Base-by-base conservation (phyloP, 37 sponge, comb jelly and placozoan genomes). In the Halichondria panicea region DNA sequence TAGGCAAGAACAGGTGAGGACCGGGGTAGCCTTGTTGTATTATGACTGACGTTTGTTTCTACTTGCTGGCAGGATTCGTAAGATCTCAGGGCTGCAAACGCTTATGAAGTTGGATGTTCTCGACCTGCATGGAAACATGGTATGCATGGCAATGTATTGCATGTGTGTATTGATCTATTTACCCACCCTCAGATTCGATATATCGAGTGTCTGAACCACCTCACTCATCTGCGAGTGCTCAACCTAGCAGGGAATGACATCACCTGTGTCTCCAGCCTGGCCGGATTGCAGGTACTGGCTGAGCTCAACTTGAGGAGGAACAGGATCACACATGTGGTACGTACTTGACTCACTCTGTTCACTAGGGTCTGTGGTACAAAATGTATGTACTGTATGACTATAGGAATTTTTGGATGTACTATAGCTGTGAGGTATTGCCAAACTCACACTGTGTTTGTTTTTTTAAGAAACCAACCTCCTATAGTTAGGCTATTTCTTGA, bases 101-200 rank as follows among this genome's bases (percentile, higher is more conserved):
- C 87, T 98, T 27, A 35, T 55, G 5, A 92, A 82, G 82, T 69
- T 98, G 40, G 99, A 98, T 84, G 99, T 98, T 0, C 78, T 98
- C 32, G 99, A 98, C 81, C 89, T 98, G 34, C 99, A 98, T 87
- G 93, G 96, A 12, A 98, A 98, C 79, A 24, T 76, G 89, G 93
- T 89, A 58, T 30, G 68, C 52, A 48, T 48, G 52, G 11, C 11
- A 15, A 48, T 48, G 52, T 48, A 48, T 18, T 48, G 11, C 15
- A 18, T 18, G 11, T 18, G 15, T 15, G 11, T 11, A 11, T 48
- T 48, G 15, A 48, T 48, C 13, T 48, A 18, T 48, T 48, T 19
- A 46, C 30, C 33, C 44, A 52, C 9, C 65, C 52, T 4, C 71
- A 96, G 91, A 90, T 98, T 19, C 68, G 63, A 35, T 86, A 88